Percentiles rank a stretch among this genome's conserved stretches.
Conservation (phyloP, 2,113 vertebrate species). For the Ia io region DNA sequence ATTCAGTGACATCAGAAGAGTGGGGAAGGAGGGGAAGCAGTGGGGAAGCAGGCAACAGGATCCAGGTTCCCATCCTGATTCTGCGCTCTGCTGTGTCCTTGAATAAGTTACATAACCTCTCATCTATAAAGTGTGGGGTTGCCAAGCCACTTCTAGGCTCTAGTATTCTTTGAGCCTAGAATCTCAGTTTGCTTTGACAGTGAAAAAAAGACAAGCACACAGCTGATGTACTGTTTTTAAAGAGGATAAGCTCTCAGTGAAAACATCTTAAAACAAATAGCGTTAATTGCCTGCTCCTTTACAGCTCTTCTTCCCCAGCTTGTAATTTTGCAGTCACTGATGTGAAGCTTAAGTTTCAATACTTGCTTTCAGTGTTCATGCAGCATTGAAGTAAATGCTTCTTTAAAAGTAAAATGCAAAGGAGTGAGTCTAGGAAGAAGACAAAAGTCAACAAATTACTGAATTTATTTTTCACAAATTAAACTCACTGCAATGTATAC, state of each 20-base stretch:
- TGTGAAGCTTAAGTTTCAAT: not conserved
- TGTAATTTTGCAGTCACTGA: not conserved
- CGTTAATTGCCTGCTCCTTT: not conserved
- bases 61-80: not conserved
- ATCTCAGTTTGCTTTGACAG: not conserved
- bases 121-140: not conserved
- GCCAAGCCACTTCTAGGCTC: not conserved
- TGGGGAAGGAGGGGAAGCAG: rapidly evolving
- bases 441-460: conserved; percentile 44
- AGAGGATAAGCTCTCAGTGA: conserved; percentile 42
- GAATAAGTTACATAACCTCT: not conserved
- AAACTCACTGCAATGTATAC: not conserved
- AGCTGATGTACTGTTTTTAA: not conserved
- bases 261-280: conserved; percentile 64
- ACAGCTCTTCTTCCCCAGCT: not conserved
- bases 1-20: not conserved
- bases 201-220: not conserved
- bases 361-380: conserved; percentile 5
- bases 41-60: not conserved
- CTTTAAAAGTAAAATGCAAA: conserved; percentile 56
- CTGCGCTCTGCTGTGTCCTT: not conserved
- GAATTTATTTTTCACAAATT: conserved; percentile 24
- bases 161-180: not conserved
- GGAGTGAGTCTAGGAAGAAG: not conserved
- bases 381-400: not conserved